Percentiles rank a stretch among this genome's conserved stretches.
Evolutionary conservation across 2,113 vertebrate species (phyloP).

Genomic region (Nothocercus nigrocapillus): DNA sequence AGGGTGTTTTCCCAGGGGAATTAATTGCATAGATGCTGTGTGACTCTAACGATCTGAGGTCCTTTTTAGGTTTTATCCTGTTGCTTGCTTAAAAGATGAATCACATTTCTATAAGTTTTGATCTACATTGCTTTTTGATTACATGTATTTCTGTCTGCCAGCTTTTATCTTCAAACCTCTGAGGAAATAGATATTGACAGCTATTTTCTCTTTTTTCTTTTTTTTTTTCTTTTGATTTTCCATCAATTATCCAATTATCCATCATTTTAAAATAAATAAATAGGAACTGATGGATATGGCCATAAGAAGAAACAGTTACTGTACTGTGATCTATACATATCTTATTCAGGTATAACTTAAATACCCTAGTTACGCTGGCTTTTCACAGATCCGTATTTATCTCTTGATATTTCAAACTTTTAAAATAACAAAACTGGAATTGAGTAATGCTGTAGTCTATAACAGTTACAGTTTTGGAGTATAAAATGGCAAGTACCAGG

Average conservation of each 20-base stretch:
- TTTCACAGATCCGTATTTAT: not conserved
- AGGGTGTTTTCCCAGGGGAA: not conserved
- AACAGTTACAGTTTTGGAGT: not conserved
- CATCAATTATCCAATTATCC: no score
- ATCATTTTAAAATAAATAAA: not conserved
- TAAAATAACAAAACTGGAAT: not conserved
- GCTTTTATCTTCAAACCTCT: not conserved
- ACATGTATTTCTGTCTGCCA: not conserved
- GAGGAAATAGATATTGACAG: not conserved
- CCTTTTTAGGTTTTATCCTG: not conserved
- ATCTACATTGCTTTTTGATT: not conserved
- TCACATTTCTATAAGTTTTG: not conserved
- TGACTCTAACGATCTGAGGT: not conserved
- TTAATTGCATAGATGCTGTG: not conserved
- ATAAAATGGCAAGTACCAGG: not conserved
- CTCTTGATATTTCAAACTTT: not conserved
- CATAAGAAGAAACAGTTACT: not conserved
- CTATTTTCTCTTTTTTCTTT: not conserved
- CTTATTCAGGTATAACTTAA: not conserved
- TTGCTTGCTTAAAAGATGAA: not conserved
- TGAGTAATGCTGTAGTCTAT: not conserved
- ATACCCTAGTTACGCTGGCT: not conserved
- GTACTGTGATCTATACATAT: not conserved
- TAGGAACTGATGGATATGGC: not conserved
- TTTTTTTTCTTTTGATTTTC: not conserved